Evolutionary conservation across 35 echinoderm and acorn worm species (phyloP).

Genomic region (Lytechinus variegatus): DNA sequence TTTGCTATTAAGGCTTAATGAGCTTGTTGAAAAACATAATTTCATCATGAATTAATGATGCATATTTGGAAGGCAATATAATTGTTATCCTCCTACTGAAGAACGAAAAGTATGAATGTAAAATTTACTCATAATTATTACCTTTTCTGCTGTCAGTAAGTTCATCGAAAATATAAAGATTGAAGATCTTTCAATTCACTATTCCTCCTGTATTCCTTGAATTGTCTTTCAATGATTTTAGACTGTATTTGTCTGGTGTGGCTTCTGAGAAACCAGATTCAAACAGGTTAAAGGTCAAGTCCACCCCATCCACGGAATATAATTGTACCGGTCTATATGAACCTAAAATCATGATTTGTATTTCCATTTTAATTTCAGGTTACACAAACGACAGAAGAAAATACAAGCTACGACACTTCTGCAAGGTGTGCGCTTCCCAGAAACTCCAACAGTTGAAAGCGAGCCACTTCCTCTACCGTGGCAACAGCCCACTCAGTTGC

Average conservation of each 20-base stretch:
- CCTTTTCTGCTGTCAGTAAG: too few species aligned
- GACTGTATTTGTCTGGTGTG: neutral
- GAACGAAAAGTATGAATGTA: too few species aligned
- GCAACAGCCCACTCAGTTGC: neutral
- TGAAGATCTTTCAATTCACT: neutral
- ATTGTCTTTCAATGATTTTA: neutral
- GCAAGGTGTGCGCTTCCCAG: neutral
- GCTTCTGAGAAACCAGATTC: constrained; percentile 32
- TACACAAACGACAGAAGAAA: neutral
- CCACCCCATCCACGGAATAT: neutral
- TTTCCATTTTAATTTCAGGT: neutral
- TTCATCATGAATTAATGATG: too few species aligned
- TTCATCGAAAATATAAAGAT: too few species aligned
- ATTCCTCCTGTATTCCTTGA: neutral
- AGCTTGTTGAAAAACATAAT: too few species aligned
- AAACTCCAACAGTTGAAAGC: neutral
- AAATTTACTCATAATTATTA: too few species aligned
- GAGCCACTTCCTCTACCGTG: neutral
- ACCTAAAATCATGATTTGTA: too few species aligned
- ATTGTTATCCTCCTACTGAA: too few species aligned
- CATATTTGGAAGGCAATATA: too few species aligned
- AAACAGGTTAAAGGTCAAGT: neutral
- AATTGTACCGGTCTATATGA: too few species aligned
- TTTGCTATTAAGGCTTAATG: too few species aligned
- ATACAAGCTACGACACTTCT: neutral